Base-by-base conservation (phyloP, 2,797 vertebrate genomes). In the Chlorospingus flavigularis region DNA sequence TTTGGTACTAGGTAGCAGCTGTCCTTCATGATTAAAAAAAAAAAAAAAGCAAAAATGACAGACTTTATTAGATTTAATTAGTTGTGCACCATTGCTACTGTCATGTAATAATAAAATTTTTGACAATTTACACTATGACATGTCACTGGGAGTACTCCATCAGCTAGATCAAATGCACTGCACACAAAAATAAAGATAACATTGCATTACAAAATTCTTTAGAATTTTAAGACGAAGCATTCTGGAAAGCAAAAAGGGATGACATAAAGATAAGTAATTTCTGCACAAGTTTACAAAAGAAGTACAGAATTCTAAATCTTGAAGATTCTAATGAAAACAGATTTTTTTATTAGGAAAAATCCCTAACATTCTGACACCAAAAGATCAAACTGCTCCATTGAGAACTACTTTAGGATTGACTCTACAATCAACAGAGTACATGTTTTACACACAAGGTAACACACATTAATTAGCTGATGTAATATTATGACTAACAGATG, bases 401-500 rank as follows among this genome's bases (percentile, higher is more conserved):
- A 86, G 23, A 72, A 62, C 31, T 25, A 58, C 33, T 80, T 80
- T 33, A 65, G 78, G 11, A 61, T 58, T 91, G 72, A 80, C 45
- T 93, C 71, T 63, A n/a, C 62, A 70, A 89, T 86, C 75, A 94
- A 61, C 50, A 86, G 72, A 87, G 89, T 71, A 77, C 61, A 66
- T 72, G 87, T 58, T 96, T 93, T 93, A 89, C 58, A 93, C 68
- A 91, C 81, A 92, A 94, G 68, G 83, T 93, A 97, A 86, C 81
- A 81, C 20, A 3, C 82, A 66, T 88, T 94, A 89, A 91, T 93
- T 95, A 95, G 57, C 75, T 93, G 78, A 94, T 95, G 57, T 54
- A 94, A 87, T 91, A 67, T 92, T 93, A 83, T 4, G 4, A 62
- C 75, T 91, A 96, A 86, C 94, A 97, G 94, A 96, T 94, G 94